phyloP scores from a whole-genome alignment of 2,888 invertebrate genomes.

The Falcaria lacertinaria region DNA sequence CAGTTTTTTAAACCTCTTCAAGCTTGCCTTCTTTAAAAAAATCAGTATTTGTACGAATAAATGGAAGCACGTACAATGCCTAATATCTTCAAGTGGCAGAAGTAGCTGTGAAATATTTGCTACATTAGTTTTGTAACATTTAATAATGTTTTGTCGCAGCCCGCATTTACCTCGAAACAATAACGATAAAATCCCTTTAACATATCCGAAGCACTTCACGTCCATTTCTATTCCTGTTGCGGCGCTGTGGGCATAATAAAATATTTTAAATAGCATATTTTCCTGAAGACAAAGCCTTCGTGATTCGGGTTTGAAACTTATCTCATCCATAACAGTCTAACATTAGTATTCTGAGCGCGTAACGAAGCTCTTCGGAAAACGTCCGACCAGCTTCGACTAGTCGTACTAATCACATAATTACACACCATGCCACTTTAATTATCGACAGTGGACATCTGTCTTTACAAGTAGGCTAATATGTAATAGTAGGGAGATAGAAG shows the following conservation, averaged over 20 bases:
- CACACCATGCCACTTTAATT: background rate
- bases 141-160: background rate
- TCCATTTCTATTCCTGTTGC: background rate
- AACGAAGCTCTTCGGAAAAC: background rate
- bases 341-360: background rate
- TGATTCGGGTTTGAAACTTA: conserved; percentile 1
- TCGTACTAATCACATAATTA: conserved; percentile 1
- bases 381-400: background rate
- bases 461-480: background rate
- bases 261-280: background rate
- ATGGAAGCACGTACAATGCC: too few relatives aligned
- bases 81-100: too few relatives aligned
- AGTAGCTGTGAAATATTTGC: too few relatives aligned
- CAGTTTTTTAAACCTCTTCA: too few relatives aligned
- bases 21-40: too few relatives aligned
- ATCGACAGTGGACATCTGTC: background rate
- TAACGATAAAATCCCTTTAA: background rate
- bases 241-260: background rate
- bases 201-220: background rate
- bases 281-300: background rate
- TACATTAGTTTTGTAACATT: too few relatives aligned
- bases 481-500: too few relatives aligned
- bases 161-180: background rate
- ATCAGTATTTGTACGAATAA: too few relatives aligned
- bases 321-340: conserved; percentile 1